phyloP scores from a whole-genome alignment of 2,888 invertebrate genomes.

The Onchidella celtica region DNA sequence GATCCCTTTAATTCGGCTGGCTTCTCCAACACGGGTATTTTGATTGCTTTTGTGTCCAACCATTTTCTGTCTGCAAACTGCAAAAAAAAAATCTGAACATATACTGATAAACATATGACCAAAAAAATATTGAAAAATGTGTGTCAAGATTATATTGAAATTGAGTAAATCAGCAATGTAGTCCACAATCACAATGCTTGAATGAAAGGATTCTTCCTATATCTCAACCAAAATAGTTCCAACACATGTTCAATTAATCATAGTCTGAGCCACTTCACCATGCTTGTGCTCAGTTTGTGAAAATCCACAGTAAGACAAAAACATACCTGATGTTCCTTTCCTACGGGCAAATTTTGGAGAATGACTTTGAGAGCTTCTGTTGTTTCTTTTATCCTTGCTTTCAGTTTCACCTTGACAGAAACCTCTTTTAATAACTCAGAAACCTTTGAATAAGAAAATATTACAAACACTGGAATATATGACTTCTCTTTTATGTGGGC shows the following conservation, averaged over 20 bases:
- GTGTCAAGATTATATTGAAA: too few relatives aligned
- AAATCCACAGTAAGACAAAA: too few relatives aligned
- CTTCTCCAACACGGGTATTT: constrained; percentile 83
- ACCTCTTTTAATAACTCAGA: constrained; percentile 74
- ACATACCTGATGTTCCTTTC: constrained; percentile 67
- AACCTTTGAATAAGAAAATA: constrained; percentile 60
- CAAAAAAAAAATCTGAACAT: constrained; percentile 31
- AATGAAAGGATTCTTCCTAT: too few relatives aligned
- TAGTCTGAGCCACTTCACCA: too few relatives aligned
- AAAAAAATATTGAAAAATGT: not conserved
- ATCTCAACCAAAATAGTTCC: too few relatives aligned
- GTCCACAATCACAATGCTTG: too few relatives aligned
- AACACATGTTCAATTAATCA: too few relatives aligned
- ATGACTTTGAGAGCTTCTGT: constrained; percentile 60
- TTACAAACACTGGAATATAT: too few relatives aligned
- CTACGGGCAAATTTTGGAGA: constrained; percentile 60
- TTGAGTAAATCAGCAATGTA: too few relatives aligned
- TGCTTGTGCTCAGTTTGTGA: too few relatives aligned
- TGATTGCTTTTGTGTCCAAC: constrained; percentile 82
- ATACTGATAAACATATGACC: not conserved
- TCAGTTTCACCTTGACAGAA: constrained; percentile 63
- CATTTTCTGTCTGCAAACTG: constrained; percentile 66
- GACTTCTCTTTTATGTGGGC: too few relatives aligned
- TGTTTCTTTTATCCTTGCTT: constrained; percentile 59
- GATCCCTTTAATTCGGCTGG: constrained; percentile 82